Percentiles rank a stretch among this genome's conserved stretches.
phyloP scores from a whole-genome alignment of 2,113 vertebrate genomes.

The Lamprologus ornatipinnis region DNA sequence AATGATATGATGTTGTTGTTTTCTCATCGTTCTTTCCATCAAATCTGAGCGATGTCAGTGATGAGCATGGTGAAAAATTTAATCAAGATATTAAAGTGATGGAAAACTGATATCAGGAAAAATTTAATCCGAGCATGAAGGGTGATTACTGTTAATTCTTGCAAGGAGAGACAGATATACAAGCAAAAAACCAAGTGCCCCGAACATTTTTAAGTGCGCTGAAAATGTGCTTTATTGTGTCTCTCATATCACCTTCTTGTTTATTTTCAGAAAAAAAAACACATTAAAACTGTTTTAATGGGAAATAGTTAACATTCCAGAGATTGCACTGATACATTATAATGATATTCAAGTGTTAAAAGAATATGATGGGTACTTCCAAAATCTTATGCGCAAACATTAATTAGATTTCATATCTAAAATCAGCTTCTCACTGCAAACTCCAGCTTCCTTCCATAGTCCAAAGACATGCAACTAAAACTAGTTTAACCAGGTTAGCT shows the following conservation, averaged over 20 bases:
- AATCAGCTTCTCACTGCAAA: neutral
- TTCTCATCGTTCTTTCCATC: neutral
- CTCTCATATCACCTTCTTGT: neutral
- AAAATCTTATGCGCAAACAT: neutral
- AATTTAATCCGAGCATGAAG: neutral
- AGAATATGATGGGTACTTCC: neutral
- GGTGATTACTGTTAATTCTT: neutral
- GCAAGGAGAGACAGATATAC: neutral
- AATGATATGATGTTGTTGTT: neutral
- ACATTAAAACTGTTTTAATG: neutral
- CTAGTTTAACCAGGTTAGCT: neutral
- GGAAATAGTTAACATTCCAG: neutral
- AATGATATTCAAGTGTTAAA: neutral
- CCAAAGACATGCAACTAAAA: neutral
- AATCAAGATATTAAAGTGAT: neutral
- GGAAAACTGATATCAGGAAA: neutral
- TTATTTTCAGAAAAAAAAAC: neutral
- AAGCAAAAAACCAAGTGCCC: neutral
- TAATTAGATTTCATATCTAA: neutral
- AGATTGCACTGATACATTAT: neutral
- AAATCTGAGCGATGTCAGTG: neutral
- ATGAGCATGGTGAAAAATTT: neutral
- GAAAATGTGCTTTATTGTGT: neutral
- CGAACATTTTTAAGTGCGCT: neutral
- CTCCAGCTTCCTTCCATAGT: neutral